Evolutionary conservation across 2,888 invertebrate species (phyloP), one percentile per base, ranked within the genome.

Genomic region (Laothoe populi): DNA sequence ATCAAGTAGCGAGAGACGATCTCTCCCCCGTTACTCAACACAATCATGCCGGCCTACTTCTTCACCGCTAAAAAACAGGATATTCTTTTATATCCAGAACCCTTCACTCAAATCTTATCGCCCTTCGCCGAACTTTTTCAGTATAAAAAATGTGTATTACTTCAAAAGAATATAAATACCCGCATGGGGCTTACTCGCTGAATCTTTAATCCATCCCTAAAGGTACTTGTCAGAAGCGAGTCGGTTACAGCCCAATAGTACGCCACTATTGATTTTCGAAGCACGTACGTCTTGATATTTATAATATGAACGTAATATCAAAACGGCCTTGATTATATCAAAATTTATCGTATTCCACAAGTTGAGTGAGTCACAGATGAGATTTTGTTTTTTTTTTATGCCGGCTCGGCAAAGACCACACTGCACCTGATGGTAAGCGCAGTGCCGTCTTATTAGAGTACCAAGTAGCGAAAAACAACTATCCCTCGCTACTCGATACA

Each of bases 161-260:
- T 53, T 53, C 53, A 53, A 53, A 53, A 53, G 53, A 53, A 53
- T 53, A 53, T 53, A 53, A 53, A 53, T 53, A 53, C 53, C 19
- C 35, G 53, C 19, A 35, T 21, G 35, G 53, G 19, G 53, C 35
- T 46, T 13, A 16, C 53, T 53, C 35, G 35, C 19, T 53, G 53
- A 53, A 53, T 53, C 53, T 53, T 53, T 53, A 53, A 53, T 53
- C 53, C 21, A 19, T 53, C 35, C 31, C 53, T 35, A 21, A 53
- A 53, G 35, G 53, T 53, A 53, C 19, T 35, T 53, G 31, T 53
- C 19, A 35, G 53, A 35, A 44, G 8, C 19, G 44, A 8, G 19
- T 19, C 8, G 53, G 8, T 31, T 49, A 3, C 31, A 19, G 4
- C 19, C 13, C 38, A 8, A 38, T 38, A 35, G 19, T 35, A 53